Percentiles rank a stretch among this genome's conserved stretches.
phyloP scores from a whole-genome alignment of 2,113 vertebrate species.

The Otocyon megalotis region DNA sequence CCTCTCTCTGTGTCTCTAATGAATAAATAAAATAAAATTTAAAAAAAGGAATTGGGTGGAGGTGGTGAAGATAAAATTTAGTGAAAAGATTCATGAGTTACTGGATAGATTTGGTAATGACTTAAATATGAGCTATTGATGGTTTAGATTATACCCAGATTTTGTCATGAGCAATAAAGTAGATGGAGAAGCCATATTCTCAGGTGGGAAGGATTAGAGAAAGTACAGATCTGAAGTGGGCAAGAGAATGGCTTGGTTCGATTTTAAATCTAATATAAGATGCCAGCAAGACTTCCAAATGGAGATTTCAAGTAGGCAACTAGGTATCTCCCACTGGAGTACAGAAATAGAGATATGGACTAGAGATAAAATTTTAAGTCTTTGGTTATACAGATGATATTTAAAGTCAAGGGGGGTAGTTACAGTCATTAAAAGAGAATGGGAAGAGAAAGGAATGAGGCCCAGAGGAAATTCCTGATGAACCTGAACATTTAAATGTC shows the following conservation, averaged over 20 bases:
- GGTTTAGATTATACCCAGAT: not conserved
- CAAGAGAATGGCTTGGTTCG: not conserved
- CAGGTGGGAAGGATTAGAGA: not conserved
- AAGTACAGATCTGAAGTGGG: not conserved
- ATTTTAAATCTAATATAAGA: not conserved
- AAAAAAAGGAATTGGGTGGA: no score
- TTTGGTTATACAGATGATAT: not conserved
- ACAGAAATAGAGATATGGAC: not conserved
- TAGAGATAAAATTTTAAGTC: not conserved
- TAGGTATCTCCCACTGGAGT: not conserved
- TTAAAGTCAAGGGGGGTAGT: not conserved
- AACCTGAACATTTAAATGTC: not conserved
- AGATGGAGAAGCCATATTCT: not conserved
- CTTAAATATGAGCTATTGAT: not conserved
- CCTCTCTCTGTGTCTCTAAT: no score
- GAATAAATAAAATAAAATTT: no score
- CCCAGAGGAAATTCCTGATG: not conserved
- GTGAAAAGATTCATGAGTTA: not conserved
- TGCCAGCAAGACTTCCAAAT: not conserved
- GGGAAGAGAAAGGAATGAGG: not conserved
- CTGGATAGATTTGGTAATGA: not conserved
- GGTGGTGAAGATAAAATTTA: not conserved
- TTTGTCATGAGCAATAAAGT: not conserved
- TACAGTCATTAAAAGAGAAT: not conserved
- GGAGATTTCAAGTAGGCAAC: not conserved